A percentile compares a stretch with the other conserved stretches of the same genome.
These are phyloP conservation scores for Rhinopithecus roxellana DNA, from an alignment of 2,113 vertebrate species.

Conservation along the genomic window DNA sequence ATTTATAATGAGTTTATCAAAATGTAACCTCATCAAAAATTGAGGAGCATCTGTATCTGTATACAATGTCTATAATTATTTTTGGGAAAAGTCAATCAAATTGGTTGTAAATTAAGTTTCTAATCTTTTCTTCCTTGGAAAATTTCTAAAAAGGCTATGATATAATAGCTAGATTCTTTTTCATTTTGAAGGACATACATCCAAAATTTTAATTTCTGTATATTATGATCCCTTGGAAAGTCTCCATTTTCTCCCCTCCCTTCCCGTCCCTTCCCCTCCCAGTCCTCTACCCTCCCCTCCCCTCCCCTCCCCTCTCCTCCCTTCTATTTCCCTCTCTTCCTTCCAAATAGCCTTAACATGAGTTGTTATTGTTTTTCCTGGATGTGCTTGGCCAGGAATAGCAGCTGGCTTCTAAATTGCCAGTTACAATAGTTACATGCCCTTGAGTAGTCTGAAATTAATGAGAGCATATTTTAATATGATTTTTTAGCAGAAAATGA, in stretches of 20 bases:
- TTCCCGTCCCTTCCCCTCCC: fast-evolving
- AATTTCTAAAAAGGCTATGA: neutral
- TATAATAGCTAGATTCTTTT: neutral
- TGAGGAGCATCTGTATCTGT: neutral
- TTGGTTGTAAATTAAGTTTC: neutral
- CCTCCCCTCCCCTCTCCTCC: too few species aligned
- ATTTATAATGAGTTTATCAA: neutral
- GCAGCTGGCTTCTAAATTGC: neutral
- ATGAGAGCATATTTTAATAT: neutral
- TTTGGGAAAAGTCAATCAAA: neutral
- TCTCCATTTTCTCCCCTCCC: neutral
- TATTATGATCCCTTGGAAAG: neutral
- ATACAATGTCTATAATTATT: neutral
- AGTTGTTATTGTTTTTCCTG: neutral
- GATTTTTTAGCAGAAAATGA: neutral
- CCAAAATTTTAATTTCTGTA: neutral
- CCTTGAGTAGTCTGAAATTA: neutral
- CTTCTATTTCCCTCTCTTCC: too few species aligned
- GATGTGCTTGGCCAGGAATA: neutral
- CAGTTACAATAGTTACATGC: neutral
- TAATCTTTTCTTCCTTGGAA: neutral
- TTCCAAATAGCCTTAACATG: neutral
- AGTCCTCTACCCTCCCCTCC: too few species aligned
- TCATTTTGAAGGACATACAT: neutral
- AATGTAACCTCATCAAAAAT: neutral